Evolutionary conservation across 2,888 invertebrate genomes (phyloP).

Genomic region (Drosophila ezoana): DNA sequence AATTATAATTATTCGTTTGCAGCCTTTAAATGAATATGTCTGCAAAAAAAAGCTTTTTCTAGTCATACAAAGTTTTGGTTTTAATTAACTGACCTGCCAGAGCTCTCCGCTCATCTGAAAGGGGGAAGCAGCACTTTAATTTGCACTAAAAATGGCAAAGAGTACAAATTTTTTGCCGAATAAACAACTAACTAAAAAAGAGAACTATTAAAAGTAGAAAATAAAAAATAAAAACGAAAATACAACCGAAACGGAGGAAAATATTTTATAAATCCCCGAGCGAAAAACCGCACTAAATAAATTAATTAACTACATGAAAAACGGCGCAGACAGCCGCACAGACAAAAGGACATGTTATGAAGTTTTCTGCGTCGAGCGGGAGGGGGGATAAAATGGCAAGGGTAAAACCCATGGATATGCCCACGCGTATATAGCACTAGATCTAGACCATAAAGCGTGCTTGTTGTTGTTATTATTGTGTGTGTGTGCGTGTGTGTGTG

Average conservation of each 20-base stretch:
- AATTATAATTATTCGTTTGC: not conserved
- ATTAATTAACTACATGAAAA: slow-evolving; percentile 81
- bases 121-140: slow-evolving; percentile 44
- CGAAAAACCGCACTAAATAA: slow-evolving; percentile 81
- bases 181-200: slow-evolving; percentile 34
- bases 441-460: slow-evolving; percentile 26
- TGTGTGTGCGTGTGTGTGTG: slow-evolving; percentile 30
- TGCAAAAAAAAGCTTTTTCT: not conserved
- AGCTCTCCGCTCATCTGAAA: slow-evolving; percentile 26
- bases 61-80: not conserved
- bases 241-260: slow-evolving; percentile 43
- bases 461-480: slow-evolving; percentile 15
- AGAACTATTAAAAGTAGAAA: slow-evolving; percentile 36
- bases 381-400: slow-evolving; percentile 11
- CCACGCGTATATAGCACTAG: slow-evolving; percentile 46
- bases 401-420: slow-evolving; percentile 35
- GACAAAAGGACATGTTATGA: slow-evolving; percentile 48
- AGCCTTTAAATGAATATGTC: not conserved
- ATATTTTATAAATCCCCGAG: slow-evolving; percentile 73
- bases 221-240: slow-evolving; percentile 25
- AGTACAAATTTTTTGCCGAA: slow-evolving; percentile 33
- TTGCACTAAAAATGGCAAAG: slow-evolving; percentile 34
- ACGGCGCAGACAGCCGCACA: slow-evolving; percentile 47
- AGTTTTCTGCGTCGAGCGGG: slow-evolving; percentile 16
- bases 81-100: slow-evolving; percentile 33